Evolutionary conservation across 2,797 vertebrate species (phyloP), one percentile per base, ranked within the genome.

Genomic region (Acanthopagrus latus): DNA sequence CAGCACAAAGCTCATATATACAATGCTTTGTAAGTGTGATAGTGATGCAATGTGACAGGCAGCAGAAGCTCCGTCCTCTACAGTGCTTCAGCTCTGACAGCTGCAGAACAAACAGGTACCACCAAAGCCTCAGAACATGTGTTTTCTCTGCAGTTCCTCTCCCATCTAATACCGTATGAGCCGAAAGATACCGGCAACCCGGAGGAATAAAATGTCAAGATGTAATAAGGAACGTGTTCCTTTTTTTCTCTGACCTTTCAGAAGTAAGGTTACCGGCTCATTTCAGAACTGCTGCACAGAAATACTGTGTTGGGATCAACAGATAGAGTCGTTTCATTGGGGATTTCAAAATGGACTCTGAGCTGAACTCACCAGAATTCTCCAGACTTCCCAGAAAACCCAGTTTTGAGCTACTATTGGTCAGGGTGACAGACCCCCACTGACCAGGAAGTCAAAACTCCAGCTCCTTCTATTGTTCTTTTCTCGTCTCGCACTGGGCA

Each of bases 201-300:
- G n/a, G 20, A 70, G 21, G 33, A 59, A 73, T 63, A 50, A 83
- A 82, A 87, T 85, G 51, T 79, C 68, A 85, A 23, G 16, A 10
- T 44, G 51, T 60, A 52, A 51, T 23, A 33, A 1, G 1, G 18
- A 3, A 27, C 18, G 0, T n/a, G n/a, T 73, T 54, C 12, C 18
- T 56, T 52, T 72, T 72, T 78, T 73, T 66, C 69, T 50, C 48
- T 85, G 80, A 86, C 79, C 81, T 89, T 88, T 89, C 29, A 64
- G 33, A 69, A 78, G 25, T 55, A 16, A 38, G 38, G 38, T 1
- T 11, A 65, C 41, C 13, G 16, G 27, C 63, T 60, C 43, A 44
- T n/a, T 55, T 10, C 27, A 64, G 29, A 64, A 43, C 7, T 4
- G 10, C 46, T 38, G 23, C 25, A 52, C 1, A 2, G 67, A 70